Conservation (phyloP, 1,140 invertebrate species). For the Halictus rubicundus region DNA sequence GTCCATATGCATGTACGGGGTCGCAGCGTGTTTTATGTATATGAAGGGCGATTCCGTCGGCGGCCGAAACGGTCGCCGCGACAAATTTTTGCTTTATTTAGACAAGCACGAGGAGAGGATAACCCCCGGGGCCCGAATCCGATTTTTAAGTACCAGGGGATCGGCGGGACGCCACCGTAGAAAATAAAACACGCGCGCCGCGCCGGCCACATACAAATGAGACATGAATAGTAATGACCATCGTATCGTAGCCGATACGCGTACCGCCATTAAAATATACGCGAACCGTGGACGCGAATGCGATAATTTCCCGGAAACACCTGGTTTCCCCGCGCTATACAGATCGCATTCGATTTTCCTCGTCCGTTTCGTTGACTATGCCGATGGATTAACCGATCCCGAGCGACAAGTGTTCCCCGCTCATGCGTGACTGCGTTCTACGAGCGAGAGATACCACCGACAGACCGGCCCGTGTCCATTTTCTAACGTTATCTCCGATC, state of each 20-base stretch:
- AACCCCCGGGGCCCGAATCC: not conserved
- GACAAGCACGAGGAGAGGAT: not conserved
- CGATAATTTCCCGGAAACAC: conserved; percentile 20
- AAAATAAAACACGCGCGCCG: not conserved
- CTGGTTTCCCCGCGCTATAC: not conserved
- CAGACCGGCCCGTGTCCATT: not conserved
- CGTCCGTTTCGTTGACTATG: not conserved
- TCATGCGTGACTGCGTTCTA: conserved; percentile 24
- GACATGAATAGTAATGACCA: conserved; percentile 3
- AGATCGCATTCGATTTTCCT: not conserved
- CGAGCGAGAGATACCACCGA: too few relatives aligned
- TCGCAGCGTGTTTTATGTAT: conserved; percentile 48
- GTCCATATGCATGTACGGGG: conserved; percentile 55
- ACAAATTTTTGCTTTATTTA: conserved; percentile 47
- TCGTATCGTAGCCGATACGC: not conserved
- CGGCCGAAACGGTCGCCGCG: not conserved
- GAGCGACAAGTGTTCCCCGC: conserved; percentile 27
- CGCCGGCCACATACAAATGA: not conserved
- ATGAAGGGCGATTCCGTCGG: conserved; percentile 36
- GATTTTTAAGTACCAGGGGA: conserved; percentile 35
- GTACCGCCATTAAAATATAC: conserved; percentile 1
- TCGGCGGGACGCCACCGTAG: not conserved
- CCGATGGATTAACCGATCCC: conserved; percentile 17
- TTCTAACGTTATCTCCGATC: conserved; percentile 33
- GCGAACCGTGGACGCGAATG: not conserved